Evolutionary conservation across 2,888 invertebrate species (phyloP).

Genomic region (Oasisia sp.): DNA sequence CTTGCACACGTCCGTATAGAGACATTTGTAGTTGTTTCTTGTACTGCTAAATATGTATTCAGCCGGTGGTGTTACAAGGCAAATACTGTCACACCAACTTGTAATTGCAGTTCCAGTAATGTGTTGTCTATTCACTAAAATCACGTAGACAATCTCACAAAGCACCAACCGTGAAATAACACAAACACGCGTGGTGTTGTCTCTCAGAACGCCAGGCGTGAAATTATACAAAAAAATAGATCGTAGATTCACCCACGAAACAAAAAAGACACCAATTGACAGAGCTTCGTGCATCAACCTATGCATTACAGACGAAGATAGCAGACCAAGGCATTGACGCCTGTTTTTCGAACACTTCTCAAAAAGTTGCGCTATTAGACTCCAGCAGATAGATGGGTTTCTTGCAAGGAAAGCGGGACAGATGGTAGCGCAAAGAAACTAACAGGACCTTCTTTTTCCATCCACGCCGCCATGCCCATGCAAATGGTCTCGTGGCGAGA

Average conservation of each 20-base stretch:
- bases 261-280: no score
- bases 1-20: not conserved
- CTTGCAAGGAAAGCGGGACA: not conserved
- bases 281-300: no score
- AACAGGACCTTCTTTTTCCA: not conserved
- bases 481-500: not conserved
- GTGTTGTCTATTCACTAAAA: no score
- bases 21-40: not conserved
- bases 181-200: no score
- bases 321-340: not conserved
- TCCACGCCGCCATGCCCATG: not conserved
- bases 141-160: no score
- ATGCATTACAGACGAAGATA: not conserved
- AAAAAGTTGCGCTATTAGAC: not conserved
- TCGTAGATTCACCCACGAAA: no score
- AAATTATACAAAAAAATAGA: no score
- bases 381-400: not conserved
- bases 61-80: not conserved
- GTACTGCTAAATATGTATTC: not conserved
- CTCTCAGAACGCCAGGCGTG: no score
- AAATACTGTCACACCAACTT: no score
- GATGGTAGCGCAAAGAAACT: not conserved
- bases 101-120: no score
- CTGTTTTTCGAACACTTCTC: not conserved
- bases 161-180: no score